These are phyloP conservation scores for Theristicus caerulescens DNA, from an alignment of 2,113 vertebrate genomes.

Conservation along the genomic window DNA sequence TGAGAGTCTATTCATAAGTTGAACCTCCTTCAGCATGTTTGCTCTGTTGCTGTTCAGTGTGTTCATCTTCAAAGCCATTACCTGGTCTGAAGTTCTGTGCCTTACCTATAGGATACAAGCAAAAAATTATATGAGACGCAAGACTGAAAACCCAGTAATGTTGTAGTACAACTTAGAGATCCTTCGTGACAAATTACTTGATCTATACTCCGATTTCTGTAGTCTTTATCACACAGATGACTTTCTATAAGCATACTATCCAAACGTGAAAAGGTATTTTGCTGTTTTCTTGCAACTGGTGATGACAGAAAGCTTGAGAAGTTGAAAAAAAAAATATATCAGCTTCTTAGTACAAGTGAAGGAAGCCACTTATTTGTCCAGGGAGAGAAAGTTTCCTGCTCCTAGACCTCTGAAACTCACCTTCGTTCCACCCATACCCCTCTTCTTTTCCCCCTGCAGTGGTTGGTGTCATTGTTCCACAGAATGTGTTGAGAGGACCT, in stretches of 20 bases:
- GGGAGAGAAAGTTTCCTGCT: background rate
- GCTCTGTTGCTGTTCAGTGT: constrained; percentile 94
- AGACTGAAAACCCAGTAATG: background rate
- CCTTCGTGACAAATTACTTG: background rate
- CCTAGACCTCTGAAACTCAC: background rate
- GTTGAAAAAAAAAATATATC: background rate
- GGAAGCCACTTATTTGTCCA: background rate
- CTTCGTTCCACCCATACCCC: background rate
- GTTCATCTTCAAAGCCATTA: constrained; percentile 99
- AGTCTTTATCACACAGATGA: background rate
- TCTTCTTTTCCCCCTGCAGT: background rate
- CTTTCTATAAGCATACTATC: background rate
- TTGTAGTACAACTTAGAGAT: background rate
- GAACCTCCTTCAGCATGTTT: constrained; percentile 96
- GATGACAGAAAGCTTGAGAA: background rate
- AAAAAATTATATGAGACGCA: background rate
- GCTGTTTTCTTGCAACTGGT: background rate
- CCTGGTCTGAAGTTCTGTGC: constrained; percentile 91
- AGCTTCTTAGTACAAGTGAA: background rate
- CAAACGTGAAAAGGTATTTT: background rate
- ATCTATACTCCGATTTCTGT: background rate
- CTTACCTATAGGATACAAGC: constrained; percentile 80
- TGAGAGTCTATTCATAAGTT: constrained; percentile 97
- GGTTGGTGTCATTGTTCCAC: background rate
- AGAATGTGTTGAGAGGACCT: background rate